Evolutionary conservation across 2,888 invertebrate genomes (phyloP), one percentile per base, ranked within the genome.

Genomic region (Tenodera sinensis): DNA sequence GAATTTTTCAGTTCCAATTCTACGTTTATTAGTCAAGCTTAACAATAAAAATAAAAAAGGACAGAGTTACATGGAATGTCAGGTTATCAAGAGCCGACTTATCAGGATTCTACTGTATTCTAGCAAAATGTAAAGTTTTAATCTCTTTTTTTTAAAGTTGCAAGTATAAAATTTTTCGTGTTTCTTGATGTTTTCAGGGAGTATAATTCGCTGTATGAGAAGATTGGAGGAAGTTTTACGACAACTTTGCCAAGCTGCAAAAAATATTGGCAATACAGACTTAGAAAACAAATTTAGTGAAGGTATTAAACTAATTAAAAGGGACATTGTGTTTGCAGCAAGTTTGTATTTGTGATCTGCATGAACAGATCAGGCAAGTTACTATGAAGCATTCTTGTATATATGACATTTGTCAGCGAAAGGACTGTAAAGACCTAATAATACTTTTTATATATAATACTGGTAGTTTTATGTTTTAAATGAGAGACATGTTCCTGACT

Each of bases 241-340:
- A 86, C 99, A 99, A 93, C 96, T 99, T 95, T 97, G 97, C 91
- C 98, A 98, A 93, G 99, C 99, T 3, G 97, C 99, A 3, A 99
- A 98, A 94, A 98, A 98, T 91, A 99, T 99, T 91, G 99, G 99
- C 27, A 99, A 99, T 93, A 97, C 97, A 0, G 98, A 98, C 91
- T 94, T 99, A 91, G 99, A 99, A 94, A 97, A 97, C 92, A 99
- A 99, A 94, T 99, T 99, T 94, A 96, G 97, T 91, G 97, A 98
- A 92, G 97, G 98, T 90, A 97, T 99, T 91, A 97, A 97, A 92
- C 93, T 97, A 91, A 96, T 99, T 89, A 99, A 99, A 93, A 95
- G 99, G 91, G 99, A 99, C 93, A 99, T 99, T 93, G 98, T 99
- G n/a, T 99, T 99, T 94, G 99, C 99, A 30, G 99, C 99, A 89